Conservation (phyloP, 2,888 invertebrate species). For the Drosophila multiciliata region DNA sequence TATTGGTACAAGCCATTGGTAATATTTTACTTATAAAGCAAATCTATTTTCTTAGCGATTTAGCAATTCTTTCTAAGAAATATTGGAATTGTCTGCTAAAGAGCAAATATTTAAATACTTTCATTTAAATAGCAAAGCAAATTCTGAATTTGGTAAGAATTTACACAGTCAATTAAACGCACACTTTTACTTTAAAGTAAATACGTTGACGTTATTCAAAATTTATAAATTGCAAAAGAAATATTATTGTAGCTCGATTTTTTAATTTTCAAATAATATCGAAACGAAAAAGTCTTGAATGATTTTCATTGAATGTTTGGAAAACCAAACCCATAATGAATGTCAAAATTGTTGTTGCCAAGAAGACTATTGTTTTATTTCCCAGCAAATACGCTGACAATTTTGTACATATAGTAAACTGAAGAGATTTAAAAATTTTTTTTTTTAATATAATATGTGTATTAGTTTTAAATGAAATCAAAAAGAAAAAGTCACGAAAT, state of each 20-base stretch:
- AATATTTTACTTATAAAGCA: neutral
- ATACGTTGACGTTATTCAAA: neutral
- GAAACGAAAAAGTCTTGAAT: neutral
- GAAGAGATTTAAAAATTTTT: no score
- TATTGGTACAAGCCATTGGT: no score
- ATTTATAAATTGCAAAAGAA: neutral
- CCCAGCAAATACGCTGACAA: neutral
- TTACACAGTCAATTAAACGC: conserved; percentile 16
- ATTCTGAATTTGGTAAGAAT: conserved; percentile 45
- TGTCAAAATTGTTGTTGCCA: neutral
- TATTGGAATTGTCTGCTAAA: conserved; percentile 5
- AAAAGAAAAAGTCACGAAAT: neutral
- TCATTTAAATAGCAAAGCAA: conserved; percentile 24
- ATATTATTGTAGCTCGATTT: neutral
- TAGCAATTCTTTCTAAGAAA: neutral
- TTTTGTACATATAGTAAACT: neutral
- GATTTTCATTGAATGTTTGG: neutral
- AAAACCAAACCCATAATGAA: no score
- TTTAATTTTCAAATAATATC: neutral
- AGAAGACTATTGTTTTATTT: no score
- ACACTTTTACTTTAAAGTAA: conserved; percentile 9
- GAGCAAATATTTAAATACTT: conserved; percentile 1
- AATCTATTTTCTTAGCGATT: neutral
- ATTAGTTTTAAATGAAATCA: neutral
- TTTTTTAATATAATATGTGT: no score